Conservation (phyloP, 2,888 invertebrate genomes). For the Allacma fusca region DNA sequence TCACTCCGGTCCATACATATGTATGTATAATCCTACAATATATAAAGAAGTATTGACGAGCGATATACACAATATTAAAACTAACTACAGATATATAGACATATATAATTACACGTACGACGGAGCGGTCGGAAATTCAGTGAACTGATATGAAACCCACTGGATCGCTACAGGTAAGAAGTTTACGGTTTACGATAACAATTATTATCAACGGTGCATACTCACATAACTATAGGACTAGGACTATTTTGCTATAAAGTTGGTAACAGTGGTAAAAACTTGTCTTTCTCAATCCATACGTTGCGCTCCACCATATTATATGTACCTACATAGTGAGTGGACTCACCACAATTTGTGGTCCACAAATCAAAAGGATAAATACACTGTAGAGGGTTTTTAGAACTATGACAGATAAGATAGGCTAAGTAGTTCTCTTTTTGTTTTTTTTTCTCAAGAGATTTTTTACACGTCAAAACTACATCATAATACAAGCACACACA, state of each 20-base stretch:
- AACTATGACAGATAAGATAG: constrained; percentile 34
- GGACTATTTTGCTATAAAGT: neutral
- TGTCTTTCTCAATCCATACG: constrained; percentile 11
- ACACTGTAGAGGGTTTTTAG: constrained; percentile 6
- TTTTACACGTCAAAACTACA: neutral
- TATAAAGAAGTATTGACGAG: too few relatives aligned
- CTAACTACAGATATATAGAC: too few relatives aligned
- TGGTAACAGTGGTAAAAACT: constrained; percentile 9
- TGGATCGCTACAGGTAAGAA: constrained; percentile 5
- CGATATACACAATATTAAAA: too few relatives aligned
- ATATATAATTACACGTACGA: neutral
- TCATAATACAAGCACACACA: neutral
- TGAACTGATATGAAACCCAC: constrained; percentile 1
- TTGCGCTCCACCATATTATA: neutral
- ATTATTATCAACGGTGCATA: neutral
- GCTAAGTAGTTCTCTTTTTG: constrained; percentile 25
- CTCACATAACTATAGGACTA: too few relatives aligned
- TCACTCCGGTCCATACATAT: too few relatives aligned
- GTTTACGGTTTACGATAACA: constrained; percentile 8
- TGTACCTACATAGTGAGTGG: neutral
- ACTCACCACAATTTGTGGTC: constrained; percentile 17
- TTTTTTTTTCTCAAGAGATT: constrained; percentile 17
- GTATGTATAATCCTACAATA: too few relatives aligned
- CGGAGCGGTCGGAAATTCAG: neutral
- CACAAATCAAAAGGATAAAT: constrained; percentile 33